A percentile compares a stretch with the other conserved stretches of the same genome.
These are phyloP conservation scores for Cromileptes altivelis DNA, from an alignment of 2,113 vertebrate species.

Conservation along the genomic window DNA sequence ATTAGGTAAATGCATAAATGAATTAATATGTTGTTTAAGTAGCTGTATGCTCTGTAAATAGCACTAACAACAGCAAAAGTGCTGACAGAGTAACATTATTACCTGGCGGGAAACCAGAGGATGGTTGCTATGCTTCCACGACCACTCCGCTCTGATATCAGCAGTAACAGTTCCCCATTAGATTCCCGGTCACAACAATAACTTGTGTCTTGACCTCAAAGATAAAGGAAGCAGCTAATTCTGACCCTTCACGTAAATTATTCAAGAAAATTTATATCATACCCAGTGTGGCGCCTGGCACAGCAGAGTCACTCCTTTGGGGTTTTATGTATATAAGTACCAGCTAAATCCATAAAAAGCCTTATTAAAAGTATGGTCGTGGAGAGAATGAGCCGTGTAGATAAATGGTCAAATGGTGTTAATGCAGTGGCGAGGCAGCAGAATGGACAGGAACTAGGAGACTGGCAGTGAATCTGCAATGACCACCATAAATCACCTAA, in stretches of 20 bases:
- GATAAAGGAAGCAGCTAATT: neutral
- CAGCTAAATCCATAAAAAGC: constrained; percentile 52
- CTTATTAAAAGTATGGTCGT: constrained; percentile 65
- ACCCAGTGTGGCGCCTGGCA: neutral
- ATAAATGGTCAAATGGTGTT: constrained; percentile 63
- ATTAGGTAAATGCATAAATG: too few relatives aligned
- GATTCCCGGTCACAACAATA: too few relatives aligned
- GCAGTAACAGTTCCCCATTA: too few relatives aligned
- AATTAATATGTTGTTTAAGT: too few relatives aligned
- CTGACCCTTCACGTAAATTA: neutral
- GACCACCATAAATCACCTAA: constrained; percentile 85
- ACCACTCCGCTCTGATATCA: too few relatives aligned
- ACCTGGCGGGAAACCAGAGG: too few relatives aligned
- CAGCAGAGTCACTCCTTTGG: constrained; percentile 22
- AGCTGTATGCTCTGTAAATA: too few relatives aligned
- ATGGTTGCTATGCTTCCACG: too few relatives aligned
- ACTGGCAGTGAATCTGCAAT: constrained; percentile 71
- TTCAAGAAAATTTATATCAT: neutral
- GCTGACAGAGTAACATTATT: too few relatives aligned
- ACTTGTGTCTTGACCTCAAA: neutral
- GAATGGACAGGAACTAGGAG: constrained; percentile 56
- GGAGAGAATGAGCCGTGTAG: constrained; percentile 42
- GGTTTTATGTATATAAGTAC: constrained; percentile 52
- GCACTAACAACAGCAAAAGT: too few relatives aligned
- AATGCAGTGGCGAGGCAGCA: constrained; percentile 49